Evolutionary conservation across 2,888 invertebrate species (phyloP).

Genomic region (Lochmaea crataegi): DNA sequence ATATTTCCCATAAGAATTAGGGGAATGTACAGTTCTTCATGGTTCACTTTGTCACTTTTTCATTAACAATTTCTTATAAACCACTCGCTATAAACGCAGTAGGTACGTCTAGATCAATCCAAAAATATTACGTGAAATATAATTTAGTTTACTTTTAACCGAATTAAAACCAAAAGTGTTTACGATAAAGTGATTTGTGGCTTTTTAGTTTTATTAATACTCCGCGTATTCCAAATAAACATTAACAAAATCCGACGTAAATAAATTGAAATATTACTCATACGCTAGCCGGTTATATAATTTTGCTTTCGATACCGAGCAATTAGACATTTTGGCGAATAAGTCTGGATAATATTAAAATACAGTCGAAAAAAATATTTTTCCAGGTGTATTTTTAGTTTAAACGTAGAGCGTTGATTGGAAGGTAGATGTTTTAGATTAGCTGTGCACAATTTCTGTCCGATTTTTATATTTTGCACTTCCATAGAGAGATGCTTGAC

Average conservation of each 20-base stretch:
- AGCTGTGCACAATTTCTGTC: too few relatives aligned
- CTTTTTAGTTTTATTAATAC: conserved; percentile 35
- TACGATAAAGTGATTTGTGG: conserved; percentile 38
- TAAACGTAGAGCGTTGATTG: too few relatives aligned
- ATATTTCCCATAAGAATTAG: too few relatives aligned
- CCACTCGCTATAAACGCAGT: not conserved
- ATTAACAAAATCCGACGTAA: not conserved
- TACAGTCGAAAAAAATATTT: not conserved
- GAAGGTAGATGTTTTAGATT: too few relatives aligned
- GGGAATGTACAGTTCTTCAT: too few relatives aligned
- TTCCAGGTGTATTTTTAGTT: not conserved
- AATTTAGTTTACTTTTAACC: conserved; percentile 20
- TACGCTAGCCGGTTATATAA: not conserved
- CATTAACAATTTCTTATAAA: not conserved
- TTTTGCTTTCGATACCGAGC: not conserved
- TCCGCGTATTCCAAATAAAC: conserved; percentile 34
- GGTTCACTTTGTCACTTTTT: too few relatives aligned
- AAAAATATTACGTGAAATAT: not conserved
- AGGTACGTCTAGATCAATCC: not conserved
- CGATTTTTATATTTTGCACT: too few relatives aligned
- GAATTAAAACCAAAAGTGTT: conserved; percentile 36
- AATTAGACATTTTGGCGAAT: not conserved
- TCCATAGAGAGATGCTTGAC: too few relatives aligned
- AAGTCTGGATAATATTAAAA: not conserved
- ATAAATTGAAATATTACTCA: conserved; percentile 18